These are phyloP conservation scores for Sesia bembeciformis DNA, from an alignment of 2,888 invertebrate genomes.

Conservation along the genomic window DNA sequence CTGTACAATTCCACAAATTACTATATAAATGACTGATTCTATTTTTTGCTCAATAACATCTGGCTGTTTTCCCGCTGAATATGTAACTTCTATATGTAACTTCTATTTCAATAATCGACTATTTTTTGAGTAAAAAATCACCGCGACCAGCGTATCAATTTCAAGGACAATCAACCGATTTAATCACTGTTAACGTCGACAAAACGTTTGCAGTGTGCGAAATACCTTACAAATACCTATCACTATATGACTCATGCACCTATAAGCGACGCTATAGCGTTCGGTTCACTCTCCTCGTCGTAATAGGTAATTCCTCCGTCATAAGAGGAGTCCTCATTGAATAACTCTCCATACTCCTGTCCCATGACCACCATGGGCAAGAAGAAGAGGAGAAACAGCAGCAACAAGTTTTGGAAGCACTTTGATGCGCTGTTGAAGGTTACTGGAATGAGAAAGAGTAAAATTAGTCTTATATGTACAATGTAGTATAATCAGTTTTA, in stretches of 20 bases:
- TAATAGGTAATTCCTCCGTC: slow-evolving; percentile 23
- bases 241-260: slow-evolving; percentile 23
- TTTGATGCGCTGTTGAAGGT: slow-evolving; percentile 42
- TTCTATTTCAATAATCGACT: too few species aligned
- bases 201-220: too few species aligned
- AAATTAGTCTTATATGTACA: background rate
- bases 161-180: too few species aligned
- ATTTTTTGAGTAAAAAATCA: too few species aligned
- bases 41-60: too few species aligned
- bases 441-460: slow-evolving; percentile 31
- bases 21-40: too few species aligned
- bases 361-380: slow-evolving; percentile 39
- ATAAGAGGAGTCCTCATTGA: background rate
- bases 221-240: background rate
- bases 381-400: slow-evolving; percentile 42
- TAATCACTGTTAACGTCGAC: too few species aligned
- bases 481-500: background rate
- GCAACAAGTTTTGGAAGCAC: slow-evolving; percentile 40
- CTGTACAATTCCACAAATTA: too few species aligned
- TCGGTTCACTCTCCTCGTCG: slow-evolving; percentile 16
- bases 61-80: too few species aligned
- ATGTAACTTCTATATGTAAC: too few species aligned
- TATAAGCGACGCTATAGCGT: slow-evolving; percentile 24
- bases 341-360: slow-evolving; percentile 20
- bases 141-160: too few species aligned